phyloP scores from a whole-genome alignment of 2,797 vertebrate species.

The Manis crassicaudata region DNA sequence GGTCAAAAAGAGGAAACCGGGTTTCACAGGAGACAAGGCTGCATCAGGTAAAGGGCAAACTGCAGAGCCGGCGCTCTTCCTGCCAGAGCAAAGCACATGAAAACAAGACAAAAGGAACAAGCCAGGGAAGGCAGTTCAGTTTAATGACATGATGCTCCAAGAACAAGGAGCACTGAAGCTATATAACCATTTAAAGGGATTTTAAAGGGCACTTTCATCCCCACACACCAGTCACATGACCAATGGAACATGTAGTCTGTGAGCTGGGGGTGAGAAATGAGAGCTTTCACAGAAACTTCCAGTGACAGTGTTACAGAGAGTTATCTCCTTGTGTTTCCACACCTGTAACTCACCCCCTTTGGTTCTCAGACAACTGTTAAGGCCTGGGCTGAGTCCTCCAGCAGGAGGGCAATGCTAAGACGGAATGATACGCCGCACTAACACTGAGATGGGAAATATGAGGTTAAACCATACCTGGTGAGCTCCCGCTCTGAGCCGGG shows the following conservation, averaged over 20 bases:
- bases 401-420: not conserved
- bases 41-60: not conserved
- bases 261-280: not conserved
- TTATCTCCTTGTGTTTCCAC: not conserved
- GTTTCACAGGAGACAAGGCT: not conserved
- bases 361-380: not conserved
- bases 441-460: not conserved
- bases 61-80: not conserved
- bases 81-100: not conserved
- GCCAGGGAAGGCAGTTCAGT: not conserved
- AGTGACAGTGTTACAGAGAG: not conserved
- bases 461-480: not conserved
- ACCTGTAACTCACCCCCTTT: not conserved
- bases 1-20: not conserved
- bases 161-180: not conserved
- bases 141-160: not conserved
- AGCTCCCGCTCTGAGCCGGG: not conserved
- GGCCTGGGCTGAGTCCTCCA: not conserved
- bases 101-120: not conserved
- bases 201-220: not conserved
- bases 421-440: no score
- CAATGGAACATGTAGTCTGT: accelerated
- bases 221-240: not conserved
- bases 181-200: not conserved
- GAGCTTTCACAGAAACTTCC: not conserved